These are phyloP conservation scores for Crenichthys baileyi DNA, from an alignment of 2,797 vertebrate genomes.

Conservation along the genomic window DNA sequence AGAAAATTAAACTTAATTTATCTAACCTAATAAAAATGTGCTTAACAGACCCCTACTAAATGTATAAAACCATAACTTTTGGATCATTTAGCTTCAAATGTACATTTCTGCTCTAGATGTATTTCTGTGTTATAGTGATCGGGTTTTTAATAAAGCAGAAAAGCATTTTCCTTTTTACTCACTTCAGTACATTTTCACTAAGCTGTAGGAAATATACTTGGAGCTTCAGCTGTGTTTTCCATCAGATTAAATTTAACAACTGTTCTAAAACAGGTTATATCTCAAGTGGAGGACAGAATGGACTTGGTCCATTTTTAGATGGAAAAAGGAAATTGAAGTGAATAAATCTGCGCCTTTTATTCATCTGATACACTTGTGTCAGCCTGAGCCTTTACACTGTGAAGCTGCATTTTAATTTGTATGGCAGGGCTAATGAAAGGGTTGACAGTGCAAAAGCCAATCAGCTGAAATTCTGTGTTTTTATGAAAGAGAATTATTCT, in stretches of 20 bases:
- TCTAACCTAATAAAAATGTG: too few relatives aligned
- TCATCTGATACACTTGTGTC: neutral
- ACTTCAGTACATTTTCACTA: slow-evolving; percentile 26
- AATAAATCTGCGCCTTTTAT: neutral
- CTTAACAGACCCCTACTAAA: neutral
- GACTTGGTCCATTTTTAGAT: slow-evolving; percentile 17
- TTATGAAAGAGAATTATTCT: slow-evolving; percentile 67
- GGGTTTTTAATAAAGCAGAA: slow-evolving; percentile 47
- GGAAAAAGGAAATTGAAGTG: slow-evolving; percentile 4
- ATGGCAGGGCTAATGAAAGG: slow-evolving; percentile 41
- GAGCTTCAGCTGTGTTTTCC: slow-evolving; percentile 29
- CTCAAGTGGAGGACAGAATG: slow-evolving; percentile 34
- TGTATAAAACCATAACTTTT: slow-evolving; percentile 10
- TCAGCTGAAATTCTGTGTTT: slow-evolving; percentile 60
- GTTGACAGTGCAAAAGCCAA: slow-evolving; percentile 44
- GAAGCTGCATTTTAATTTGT: slow-evolving; percentile 33
- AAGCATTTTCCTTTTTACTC: slow-evolving; percentile 36
- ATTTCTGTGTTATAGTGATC: slow-evolving; percentile 23
- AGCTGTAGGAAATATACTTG: slow-evolving; percentile 20
- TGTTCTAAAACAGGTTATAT: slow-evolving; percentile 30
- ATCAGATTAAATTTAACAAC: slow-evolving; percentile 34
- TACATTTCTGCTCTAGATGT: slow-evolving; percentile 11
- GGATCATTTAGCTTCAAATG: slow-evolving; percentile 2
- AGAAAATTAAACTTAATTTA: too few relatives aligned
- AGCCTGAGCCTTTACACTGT: neutral